phyloP scores from a whole-genome alignment of 2,113 vertebrate species.

The Corydoras sp. region DNA sequence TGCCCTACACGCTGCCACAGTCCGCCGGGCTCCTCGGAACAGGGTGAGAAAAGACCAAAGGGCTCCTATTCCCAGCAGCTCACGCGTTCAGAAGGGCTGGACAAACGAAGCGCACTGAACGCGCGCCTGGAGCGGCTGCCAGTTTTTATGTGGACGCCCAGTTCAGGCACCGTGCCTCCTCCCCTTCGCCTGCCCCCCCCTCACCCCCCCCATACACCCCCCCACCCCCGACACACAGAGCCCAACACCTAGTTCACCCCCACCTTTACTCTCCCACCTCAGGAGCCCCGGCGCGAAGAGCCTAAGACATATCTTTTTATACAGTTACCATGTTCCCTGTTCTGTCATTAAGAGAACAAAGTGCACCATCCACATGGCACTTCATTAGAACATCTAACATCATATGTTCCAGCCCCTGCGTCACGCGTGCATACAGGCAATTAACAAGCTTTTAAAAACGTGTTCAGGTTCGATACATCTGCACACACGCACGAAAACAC shows the following conservation, averaged over 20 bases:
- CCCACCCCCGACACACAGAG: constrained; percentile 14
- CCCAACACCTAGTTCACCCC: constrained; percentile 62
- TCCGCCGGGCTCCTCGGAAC: constrained; percentile 15
- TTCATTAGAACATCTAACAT: too few species aligned
- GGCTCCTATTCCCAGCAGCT: constrained; percentile 48
- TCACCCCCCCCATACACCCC: constrained; percentile 44
- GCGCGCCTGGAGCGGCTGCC: constrained; percentile 59
- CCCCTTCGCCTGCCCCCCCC: constrained; percentile 41
- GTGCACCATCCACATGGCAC: background rate
- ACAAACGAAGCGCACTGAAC: constrained; percentile 60
- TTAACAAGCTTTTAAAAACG: constrained; percentile 22
- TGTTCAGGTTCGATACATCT: constrained; percentile 4
- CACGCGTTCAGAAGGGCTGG: constrained; percentile 43
- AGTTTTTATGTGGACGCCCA: constrained; percentile 73
- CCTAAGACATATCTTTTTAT: constrained; percentile 22
- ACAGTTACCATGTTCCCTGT: constrained; percentile 16
- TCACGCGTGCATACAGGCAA: background rate
- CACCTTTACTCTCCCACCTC: constrained; percentile 4
- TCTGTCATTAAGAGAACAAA: constrained; percentile 16
- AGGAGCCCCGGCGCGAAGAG: constrained; percentile 14
- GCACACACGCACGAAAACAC: constrained; percentile 1
- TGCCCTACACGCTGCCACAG: constrained; percentile 33
- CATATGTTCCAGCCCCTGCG: too few species aligned
- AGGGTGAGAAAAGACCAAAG: constrained; percentile 22
- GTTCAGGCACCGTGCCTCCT: constrained; percentile 57